phyloP scores from a whole-genome alignment of 2,888 invertebrate genomes.

The Caenorhabditis angaria region DNA sequence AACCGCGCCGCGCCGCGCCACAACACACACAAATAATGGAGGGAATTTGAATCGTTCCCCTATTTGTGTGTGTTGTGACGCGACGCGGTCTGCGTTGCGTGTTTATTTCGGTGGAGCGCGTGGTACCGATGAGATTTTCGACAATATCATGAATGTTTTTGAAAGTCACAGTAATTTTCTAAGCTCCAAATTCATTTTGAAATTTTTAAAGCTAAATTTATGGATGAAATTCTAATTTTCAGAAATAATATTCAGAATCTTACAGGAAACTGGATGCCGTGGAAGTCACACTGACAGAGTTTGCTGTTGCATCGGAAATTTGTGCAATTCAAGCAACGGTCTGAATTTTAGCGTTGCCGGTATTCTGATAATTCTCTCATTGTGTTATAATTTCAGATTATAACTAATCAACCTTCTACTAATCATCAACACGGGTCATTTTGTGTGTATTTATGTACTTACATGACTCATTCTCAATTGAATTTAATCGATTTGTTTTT shows the following conservation, averaged over 20 bases:
- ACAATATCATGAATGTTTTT: too few species aligned
- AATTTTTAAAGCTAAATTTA: not conserved
- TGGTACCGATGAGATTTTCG: too few species aligned
- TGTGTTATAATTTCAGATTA: constrained; percentile 30
- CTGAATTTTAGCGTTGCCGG: constrained; percentile 34
- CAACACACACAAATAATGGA: too few species aligned
- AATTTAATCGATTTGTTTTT: not conserved
- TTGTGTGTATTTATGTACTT: not conserved
- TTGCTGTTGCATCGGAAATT: constrained; percentile 55
- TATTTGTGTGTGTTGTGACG: too few species aligned
- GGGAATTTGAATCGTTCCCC: too few species aligned
- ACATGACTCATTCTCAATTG: too few species aligned
- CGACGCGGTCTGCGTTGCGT: too few species aligned
- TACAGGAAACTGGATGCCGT: constrained; percentile 54
- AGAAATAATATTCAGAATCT: not conserved
- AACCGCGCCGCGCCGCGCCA: too few species aligned
- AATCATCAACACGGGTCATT: not conserved
- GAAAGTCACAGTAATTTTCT: not conserved
- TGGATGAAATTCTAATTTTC: not conserved
- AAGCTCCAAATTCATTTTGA: constrained; percentile 5
- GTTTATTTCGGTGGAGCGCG: too few species aligned
- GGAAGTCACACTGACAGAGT: constrained; percentile 48
- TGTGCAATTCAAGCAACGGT: constrained; percentile 56
- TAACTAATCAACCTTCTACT: constrained; percentile 19
- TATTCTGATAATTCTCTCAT: constrained; percentile 41